Evolutionary conservation across 2,888 invertebrate genomes (phyloP), one percentile per base, ranked within the genome.

Genomic region (Eupithecia dodoneata): DNA sequence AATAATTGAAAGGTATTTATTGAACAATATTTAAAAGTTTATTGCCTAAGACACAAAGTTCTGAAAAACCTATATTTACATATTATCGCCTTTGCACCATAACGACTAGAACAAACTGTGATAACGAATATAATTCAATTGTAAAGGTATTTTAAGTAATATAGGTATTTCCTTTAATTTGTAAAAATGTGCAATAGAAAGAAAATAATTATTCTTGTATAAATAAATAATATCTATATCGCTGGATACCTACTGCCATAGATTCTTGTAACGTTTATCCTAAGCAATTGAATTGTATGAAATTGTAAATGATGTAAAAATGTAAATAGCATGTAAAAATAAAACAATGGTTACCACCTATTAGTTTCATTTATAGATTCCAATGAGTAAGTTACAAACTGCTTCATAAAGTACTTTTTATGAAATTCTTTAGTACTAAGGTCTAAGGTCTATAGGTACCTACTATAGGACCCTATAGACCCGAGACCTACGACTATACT

Each of bases 281-380:
- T 59, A 59, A 59, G 55, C 55, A 42, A 13, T 44, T 67, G 18
- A 73, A 67, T 75, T 72, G 55, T 72, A 74, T 79, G 65, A 76
- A 66, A 77, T 71, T 76, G 76, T 74, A 71, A 74, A 63, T 75
- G 13, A 67, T 77, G 76, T 77, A 77, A 69, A 76, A 77, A 75
- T 79, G 79, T 77, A 79, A 74, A 77, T 77, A 76, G n/a, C 4
- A 7, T 75, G 65, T 73, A 75, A 44, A 71, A 73, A 55, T 77
- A 75, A 71, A 77, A 42, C n/a, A 52, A 30, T 41, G 42, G 63
- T 74, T 74, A 77, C 72, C 63, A 69, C n/a, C 12, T 42, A 15
- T 42, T 66, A 15, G 42, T 66, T 66, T 66, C 10, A 42, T 42
- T 65, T 66, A 42, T 15, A 66, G 15, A 66, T 42, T 42, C 42